These are phyloP conservation scores for Gadus chalcogrammus DNA, from an alignment of 2,113 vertebrate species.

Conservation along the genomic window DNA sequence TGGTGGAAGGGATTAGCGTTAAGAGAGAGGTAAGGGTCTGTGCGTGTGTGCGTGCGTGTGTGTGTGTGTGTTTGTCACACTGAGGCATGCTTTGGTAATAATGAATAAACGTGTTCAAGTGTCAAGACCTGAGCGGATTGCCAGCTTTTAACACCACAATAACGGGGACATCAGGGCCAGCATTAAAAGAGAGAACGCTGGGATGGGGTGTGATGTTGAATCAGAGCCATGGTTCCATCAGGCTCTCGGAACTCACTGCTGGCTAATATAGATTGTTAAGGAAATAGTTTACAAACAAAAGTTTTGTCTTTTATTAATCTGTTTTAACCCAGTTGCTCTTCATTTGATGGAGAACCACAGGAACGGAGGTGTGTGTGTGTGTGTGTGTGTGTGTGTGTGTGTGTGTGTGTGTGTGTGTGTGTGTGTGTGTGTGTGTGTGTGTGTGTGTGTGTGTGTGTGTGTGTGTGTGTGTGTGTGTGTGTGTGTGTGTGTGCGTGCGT, in stretches of 20 bases:
- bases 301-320: constrained; percentile 13
- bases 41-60: too few species aligned
- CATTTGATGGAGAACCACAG: too few species aligned
- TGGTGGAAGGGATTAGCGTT: too few species aligned
- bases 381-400: too few species aligned
- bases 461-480: too few species aligned
- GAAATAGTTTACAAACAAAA: constrained; percentile 46
- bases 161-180: constrained; percentile 25
- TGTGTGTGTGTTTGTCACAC: not conserved
- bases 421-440: too few species aligned
- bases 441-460: too few species aligned
- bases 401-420: too few species aligned
- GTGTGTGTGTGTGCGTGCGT: not conserved
- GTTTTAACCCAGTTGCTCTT: too few species aligned
- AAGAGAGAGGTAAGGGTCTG: too few species aligned
- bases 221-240: constrained; percentile 35
- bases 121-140: constrained; percentile 19
- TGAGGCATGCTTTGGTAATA: constrained; percentile 5
- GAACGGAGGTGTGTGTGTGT: too few species aligned
- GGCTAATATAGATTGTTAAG: constrained; percentile 31
- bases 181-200: constrained; percentile 24
- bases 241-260: constrained; percentile 38
- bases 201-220: constrained; percentile 24
- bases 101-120: constrained; percentile 22
- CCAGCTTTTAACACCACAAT: constrained; percentile 25